phyloP scores from a whole-genome alignment of 1,140 invertebrate genomes.

The Heliconius melpomene region DNA sequence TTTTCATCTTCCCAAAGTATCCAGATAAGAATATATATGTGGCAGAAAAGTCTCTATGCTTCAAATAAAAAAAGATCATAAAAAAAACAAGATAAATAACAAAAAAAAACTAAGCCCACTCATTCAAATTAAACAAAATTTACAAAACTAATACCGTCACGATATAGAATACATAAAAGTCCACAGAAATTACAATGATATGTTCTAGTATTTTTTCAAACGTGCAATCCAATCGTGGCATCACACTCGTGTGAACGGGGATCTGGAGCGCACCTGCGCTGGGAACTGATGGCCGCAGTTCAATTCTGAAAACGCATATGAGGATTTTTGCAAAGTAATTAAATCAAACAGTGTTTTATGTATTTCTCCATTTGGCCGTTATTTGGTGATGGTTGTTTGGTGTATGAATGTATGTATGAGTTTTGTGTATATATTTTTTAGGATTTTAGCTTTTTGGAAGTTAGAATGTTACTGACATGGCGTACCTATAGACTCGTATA shows the following conservation, averaged over 20 bases:
- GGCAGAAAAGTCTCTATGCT: too few relatives aligned
- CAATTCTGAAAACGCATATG: slow-evolving; percentile 48
- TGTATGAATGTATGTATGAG: background rate
- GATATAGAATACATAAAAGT: slow-evolving; percentile 1
- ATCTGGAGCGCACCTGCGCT: slow-evolving; percentile 46
- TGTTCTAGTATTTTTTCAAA: slow-evolving; percentile 39
- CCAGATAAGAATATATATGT: too few relatives aligned
- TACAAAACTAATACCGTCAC: background rate
- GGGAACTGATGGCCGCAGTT: slow-evolving; percentile 40
- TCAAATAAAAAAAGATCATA: too few relatives aligned
- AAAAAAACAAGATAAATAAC: too few relatives aligned
- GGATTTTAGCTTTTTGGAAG: background rate
- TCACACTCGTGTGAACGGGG: slow-evolving; percentile 45
- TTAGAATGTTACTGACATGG: background rate
- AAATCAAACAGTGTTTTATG: slow-evolving; percentile 29
- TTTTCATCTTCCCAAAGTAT: too few relatives aligned
- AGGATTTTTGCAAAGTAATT: slow-evolving; percentile 43
- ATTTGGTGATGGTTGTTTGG: background rate
- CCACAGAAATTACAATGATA: slow-evolving; percentile 36
- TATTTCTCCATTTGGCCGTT: slow-evolving; percentile 14
- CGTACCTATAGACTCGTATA: too few relatives aligned
- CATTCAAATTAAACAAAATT: background rate
- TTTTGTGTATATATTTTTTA: background rate
- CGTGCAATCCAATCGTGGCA: slow-evolving; percentile 43
- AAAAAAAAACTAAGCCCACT: too few relatives aligned